Base-by-base conservation (phyloP, 2,888 invertebrate species). In the Acanthosepion pharaonis region DNA sequence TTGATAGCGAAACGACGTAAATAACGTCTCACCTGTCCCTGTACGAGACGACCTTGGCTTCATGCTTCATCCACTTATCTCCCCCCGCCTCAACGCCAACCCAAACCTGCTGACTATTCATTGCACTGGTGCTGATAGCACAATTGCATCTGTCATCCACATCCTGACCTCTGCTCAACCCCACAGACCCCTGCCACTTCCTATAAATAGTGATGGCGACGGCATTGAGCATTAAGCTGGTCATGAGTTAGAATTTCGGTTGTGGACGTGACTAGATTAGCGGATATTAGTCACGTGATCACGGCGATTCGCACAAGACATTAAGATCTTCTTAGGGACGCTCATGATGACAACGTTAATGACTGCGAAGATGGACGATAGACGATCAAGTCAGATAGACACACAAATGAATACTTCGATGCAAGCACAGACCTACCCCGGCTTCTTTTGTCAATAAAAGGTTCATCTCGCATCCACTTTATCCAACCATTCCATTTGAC, bases 131-230 rank as follows among this genome's bases (percentile, higher is more conserved):
- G 59, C 59, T n/a, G 78, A 78, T 78, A 78, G n/a, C 78, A 78
- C 78, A 78, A 78, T 78, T 78, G n/a, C 78, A n/a, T 78, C n/a
- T 78, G n/a, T 78, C 78, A 78, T 78, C n/a, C n/a, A 15, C n/a
- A 78, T 78, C 78, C 78, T n/a, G 15, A 78, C n/a, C n/a, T n/a
- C 78, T n/a, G n/a, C n/a, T n/a, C n/a, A 78, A 9, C 78, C 78
- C n/a, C n/a, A 78, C 78, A 11, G 20, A 78, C 78, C n/a, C 78
- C n/a, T 78, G 78, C 78, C 78, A 78, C n/a, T 78, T 78, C 23
- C n/a, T 78, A 78, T 78, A n/a, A 59, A n/a, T 11, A 9, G 15
- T 78, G n/a, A 78, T n/a, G n/a, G 15, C 33, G 78, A 23, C 23
- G 59, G 25, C 59, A 20, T 23, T 59, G 23, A 23, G 23, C 59